phyloP scores from a whole-genome alignment of 1,140 invertebrate species.

The Hycleus phaleratus region DNA sequence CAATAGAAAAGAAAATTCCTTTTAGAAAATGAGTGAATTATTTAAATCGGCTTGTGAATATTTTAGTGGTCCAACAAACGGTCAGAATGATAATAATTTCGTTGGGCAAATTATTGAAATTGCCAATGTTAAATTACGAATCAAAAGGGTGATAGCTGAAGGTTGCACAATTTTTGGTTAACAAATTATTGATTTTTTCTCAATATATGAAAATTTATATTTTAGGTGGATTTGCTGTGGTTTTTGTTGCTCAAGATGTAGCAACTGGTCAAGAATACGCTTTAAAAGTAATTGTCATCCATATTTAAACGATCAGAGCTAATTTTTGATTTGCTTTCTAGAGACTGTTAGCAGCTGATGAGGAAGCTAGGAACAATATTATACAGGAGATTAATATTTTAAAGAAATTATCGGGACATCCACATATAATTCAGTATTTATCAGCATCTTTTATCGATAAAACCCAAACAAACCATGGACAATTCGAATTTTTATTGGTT shows the following conservation, averaged over 20 bases:
- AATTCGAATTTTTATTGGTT: constrained; percentile 36
- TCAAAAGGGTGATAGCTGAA: constrained; percentile 88
- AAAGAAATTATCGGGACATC: constrained; percentile 68
- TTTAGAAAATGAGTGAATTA: constrained; percentile 66
- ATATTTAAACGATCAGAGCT: not conserved
- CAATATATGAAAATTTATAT: constrained; percentile 24
- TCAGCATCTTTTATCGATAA: constrained; percentile 67
- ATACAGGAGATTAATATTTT: constrained; percentile 71
- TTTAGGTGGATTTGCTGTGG: constrained; percentile 90
- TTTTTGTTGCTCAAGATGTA: constrained; percentile 87
- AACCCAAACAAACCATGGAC: constrained; percentile 54
- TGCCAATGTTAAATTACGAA: constrained; percentile 77
- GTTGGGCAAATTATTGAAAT: constrained; percentile 86
- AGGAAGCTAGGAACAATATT: constrained; percentile 67
- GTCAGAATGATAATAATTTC: constrained; percentile 72
- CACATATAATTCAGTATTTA: constrained; percentile 74
- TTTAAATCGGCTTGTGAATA: constrained; percentile 83
- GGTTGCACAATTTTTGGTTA: constrained; percentile 51
- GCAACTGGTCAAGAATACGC: constrained; percentile 83
- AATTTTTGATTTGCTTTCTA: constrained; percentile 35
- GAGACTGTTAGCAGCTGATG: constrained; percentile 70
- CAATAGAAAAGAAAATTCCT: not conserved
- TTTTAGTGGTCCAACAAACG: constrained; percentile 57
- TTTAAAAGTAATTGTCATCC: constrained; percentile 54
- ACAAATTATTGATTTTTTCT: constrained; percentile 28